Base-by-base conservation (phyloP, 23 tunicate genomes). In the Halocynthia roretzi region DNA sequence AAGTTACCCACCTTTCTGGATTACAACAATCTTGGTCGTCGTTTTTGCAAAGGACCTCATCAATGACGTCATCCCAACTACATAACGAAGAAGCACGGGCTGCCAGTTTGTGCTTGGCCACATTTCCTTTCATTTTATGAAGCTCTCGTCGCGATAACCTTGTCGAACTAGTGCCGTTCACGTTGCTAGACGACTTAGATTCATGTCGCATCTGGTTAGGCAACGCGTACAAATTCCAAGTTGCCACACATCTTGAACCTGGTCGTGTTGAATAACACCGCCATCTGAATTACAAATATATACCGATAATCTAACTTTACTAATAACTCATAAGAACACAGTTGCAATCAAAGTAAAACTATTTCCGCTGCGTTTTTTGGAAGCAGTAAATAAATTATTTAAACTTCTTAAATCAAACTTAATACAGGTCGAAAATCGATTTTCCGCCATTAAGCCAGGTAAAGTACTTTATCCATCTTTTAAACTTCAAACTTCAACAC, bases 191-290 rank as follows among this genome's bases (percentile, higher is more conserved):
- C 9, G 56, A 8, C 15, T 62, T 74, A 22, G 78, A 74, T 22
- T 74, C 78, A 54, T 74, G 55, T 20, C 78, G 56, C 10, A 54
- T 53, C 7, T 68, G 11, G 52, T 61, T 71, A 8, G 92, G 79
- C 31, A 87, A 22, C 15, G 80, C 84, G 70, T 82, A 88, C 40
- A 83, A n/a, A 10, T 82, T 62, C 95, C 95, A 88, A 0, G 95
- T 88, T 31, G 73, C 95, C 15, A 40, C 20, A 65, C 95, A 88
- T 50, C 53, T 54, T n/a, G 95, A 73, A 10, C 64, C 81, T 5
- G 21, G 68, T 51, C 64, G 65, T 51, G 87, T 88, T 8, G 95
- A 82, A 49, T 83, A 83, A 40, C 86, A 74, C n/a, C 95, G 84
- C 95, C 95, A 88, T 8, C 95, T 88, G 76, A 6, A 78, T 10